phyloP scores from a whole-genome alignment of 1,140 invertebrate species.

The Wiebesia pumilae region DNA sequence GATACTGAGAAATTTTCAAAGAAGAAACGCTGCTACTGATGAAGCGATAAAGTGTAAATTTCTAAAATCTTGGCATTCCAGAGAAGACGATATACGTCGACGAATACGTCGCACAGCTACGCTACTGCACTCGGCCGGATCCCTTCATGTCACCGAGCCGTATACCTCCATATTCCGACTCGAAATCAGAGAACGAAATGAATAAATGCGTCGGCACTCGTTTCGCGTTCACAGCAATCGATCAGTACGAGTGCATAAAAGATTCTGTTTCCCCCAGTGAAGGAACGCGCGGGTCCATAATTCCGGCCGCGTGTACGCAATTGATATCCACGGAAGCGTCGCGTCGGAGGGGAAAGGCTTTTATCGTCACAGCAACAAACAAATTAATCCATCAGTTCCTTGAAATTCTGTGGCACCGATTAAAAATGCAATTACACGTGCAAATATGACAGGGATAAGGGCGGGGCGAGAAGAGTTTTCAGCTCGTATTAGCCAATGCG shows the following conservation, averaged over 20 bases:
- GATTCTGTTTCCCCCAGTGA: no score
- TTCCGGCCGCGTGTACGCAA: no score
- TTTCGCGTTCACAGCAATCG: not conserved
- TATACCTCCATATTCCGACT: not conserved
- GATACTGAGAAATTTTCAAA: no score
- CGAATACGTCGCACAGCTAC: no score
- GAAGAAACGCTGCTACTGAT: no score
- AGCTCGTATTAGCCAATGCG: not conserved
- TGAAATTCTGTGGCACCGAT: not conserved
- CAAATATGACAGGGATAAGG: slow-evolving; percentile 44
- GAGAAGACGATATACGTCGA: no score
- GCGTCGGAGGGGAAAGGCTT: not conserved
- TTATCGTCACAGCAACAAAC: slow-evolving; percentile 27
- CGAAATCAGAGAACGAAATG: not conserved
- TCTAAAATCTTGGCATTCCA: no score
- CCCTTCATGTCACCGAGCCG: no score
- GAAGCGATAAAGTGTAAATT: no score
- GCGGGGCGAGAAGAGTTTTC: not conserved
- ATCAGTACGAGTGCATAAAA: not conserved
- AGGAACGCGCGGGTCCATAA: no score
- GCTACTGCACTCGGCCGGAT: no score
- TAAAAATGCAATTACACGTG: slow-evolving; percentile 54
- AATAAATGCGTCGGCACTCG: not conserved
- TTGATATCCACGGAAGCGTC: not conserved
- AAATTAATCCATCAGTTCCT: slow-evolving; percentile 40